These are phyloP conservation scores for Apamea epomidion DNA, from an alignment of 2,888 invertebrate species.

Conservation along the genomic window DNA sequence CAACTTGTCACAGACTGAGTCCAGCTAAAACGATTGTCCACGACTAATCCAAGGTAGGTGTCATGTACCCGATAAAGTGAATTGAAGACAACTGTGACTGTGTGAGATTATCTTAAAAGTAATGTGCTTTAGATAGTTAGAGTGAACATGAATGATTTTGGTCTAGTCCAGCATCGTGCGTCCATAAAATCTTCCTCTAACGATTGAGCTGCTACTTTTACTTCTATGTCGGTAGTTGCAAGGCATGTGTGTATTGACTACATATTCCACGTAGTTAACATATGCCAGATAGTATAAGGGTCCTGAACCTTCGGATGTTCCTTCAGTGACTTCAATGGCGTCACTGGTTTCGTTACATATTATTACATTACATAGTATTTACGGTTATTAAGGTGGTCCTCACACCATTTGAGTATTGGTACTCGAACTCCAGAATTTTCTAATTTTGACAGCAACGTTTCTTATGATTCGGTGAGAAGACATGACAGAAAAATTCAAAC, in stretches of 20 bases:
- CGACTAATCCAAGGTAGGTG: not conserved
- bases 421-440: constrained; percentile 1
- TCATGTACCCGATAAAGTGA: not conserved
- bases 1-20: constrained; percentile 12
- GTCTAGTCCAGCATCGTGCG: not conserved
- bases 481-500: too few species aligned
- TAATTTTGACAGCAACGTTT: not conserved
- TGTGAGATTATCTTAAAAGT: not conserved
- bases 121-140: not conserved
- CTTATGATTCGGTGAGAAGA: not conserved
- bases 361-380: not conserved
- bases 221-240: not conserved
- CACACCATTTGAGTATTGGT: not conserved
- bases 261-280: not conserved
- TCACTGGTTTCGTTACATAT: not conserved
- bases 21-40: not conserved
- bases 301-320: not conserved
- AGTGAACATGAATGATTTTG: not conserved
- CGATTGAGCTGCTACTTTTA: not conserved
- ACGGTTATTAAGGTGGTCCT: not conserved
- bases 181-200: not conserved
- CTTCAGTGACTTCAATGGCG: not conserved
- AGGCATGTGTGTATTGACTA: constrained; percentile 1
- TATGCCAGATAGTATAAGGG: not conserved
- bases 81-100: not conserved